These are phyloP conservation scores for Calliopsis andreniformis DNA, from an alignment of 1,140 invertebrate species.

Conservation along the genomic window DNA sequence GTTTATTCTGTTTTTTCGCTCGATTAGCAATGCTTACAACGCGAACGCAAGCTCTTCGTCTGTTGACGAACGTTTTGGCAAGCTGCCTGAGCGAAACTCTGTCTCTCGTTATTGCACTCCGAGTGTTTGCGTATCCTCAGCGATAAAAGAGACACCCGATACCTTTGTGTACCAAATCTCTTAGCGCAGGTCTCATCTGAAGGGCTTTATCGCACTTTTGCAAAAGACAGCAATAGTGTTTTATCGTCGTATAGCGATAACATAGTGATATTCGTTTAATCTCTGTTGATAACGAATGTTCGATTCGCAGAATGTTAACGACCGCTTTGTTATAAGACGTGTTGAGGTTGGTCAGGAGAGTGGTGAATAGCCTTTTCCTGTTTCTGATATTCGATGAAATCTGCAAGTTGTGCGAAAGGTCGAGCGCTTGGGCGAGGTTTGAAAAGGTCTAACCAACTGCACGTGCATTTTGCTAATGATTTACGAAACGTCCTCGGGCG, in stretches of 20 bases:
- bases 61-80: constrained; percentile 11
- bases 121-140: not conserved
- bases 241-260: not conserved
- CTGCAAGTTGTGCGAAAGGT: not conserved
- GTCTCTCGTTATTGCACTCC: too few relatives aligned
- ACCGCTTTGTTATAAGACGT: not conserved
- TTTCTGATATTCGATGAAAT: not conserved
- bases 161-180: not conserved
- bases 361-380: too few relatives aligned
- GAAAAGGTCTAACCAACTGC: not conserved
- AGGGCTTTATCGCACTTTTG: constrained; percentile 9
- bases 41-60: not conserved
- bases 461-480: not conserved
- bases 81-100: not conserved
- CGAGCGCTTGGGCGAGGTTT: not conserved
- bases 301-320: not conserved
- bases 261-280: too few relatives aligned
- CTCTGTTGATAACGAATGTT: not conserved
- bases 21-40: not conserved
- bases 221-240: not conserved
- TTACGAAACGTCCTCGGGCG: not conserved
- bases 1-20: not conserved
- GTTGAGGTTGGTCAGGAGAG: not conserved
- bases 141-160: not conserved
- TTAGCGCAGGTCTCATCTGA: not conserved